Percentiles rank a stretch among this genome's conserved stretches.
Conservation (phyloP, 2,113 vertebrate species). For the Oncorhynchus mykiss region DNA sequence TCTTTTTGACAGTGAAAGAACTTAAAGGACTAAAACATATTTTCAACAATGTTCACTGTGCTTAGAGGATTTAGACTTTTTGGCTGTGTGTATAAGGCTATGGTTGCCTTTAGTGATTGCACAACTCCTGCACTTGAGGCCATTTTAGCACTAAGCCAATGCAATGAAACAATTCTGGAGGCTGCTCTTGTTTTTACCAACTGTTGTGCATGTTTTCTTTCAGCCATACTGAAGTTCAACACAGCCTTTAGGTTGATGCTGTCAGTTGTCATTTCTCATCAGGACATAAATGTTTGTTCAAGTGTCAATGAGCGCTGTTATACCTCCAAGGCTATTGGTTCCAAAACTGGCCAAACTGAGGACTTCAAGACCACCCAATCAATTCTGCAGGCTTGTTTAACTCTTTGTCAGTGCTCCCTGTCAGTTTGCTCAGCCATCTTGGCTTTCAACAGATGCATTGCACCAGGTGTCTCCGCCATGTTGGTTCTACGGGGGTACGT, state of each 20-base stretch:
- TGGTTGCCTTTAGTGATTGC: constrained; percentile 15
- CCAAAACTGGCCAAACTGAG: not conserved
- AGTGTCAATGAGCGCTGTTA: not conserved
- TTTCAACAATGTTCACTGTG: not conserved
- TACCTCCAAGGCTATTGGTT: constrained; percentile 3
- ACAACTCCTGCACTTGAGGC: constrained; percentile 27
- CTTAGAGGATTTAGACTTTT: constrained; percentile 12
- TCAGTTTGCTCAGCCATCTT: constrained; percentile 1
- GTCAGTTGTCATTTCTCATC: constrained; percentile 7
- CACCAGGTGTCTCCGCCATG: not conserved
- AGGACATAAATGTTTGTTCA: not conserved
- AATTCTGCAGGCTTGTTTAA: not conserved
- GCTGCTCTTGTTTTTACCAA: constrained; percentile 34
- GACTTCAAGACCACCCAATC: not conserved
- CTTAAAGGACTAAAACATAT: not conserved
- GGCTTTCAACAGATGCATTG: constrained; percentile 12
- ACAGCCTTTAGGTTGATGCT: constrained; percentile 23
- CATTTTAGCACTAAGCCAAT: constrained; percentile 16
- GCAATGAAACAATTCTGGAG: constrained; percentile 45
- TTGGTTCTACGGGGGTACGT: constrained; percentile 2
- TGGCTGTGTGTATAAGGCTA: not conserved
- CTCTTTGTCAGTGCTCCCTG: constrained; percentile 9
- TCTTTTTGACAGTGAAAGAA: not conserved
- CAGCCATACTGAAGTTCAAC: constrained; percentile 46
- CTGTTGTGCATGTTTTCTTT: constrained; percentile 31